Conservation (phyloP, 2,113 vertebrate species). For the Corythoichthys haematopterus region DNA sequence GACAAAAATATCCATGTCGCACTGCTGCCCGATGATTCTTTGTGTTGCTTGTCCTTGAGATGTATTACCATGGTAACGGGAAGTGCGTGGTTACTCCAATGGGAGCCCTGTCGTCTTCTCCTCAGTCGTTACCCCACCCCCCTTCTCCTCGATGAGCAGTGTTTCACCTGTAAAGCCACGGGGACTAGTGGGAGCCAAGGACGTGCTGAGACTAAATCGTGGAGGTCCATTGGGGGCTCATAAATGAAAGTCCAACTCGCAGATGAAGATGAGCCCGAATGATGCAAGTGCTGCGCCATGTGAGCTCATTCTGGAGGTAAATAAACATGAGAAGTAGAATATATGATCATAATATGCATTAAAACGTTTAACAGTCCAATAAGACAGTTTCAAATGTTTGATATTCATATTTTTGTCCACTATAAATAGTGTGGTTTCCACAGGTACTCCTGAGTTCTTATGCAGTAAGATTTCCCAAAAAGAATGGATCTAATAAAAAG, state of each 20-base stretch:
- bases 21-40: conserved; percentile 27
- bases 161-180: conserved; percentile 30
- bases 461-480: no score
- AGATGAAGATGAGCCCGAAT: conserved; percentile 51
- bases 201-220: conserved; percentile 65
- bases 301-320: conserved; percentile 40
- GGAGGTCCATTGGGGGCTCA: conserved; percentile 36
- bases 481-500: no score
- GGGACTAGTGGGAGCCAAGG: conserved; percentile 47
- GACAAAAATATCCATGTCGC: conserved; percentile 15
- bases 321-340: conserved; percentile 5
- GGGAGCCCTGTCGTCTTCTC: conserved; percentile 27
- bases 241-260: conserved; percentile 55
- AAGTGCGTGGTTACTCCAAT: conserved; percentile 33
- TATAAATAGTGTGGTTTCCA: no score
- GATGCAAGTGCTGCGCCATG: conserved; percentile 61
- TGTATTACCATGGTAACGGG: conserved; percentile 67
- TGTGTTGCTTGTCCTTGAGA: conserved; percentile 49
- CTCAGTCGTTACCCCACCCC: conserved; percentile 3
- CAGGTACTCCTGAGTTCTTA: no score
- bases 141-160: conserved; percentile 17
- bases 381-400: background rate
- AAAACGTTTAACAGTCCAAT: no score
- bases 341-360: background rate
- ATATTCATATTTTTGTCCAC: background rate